These are phyloP conservation scores for Ochlodes sylvanus DNA, from an alignment of 2,888 invertebrate genomes.

Conservation along the genomic window DNA sequence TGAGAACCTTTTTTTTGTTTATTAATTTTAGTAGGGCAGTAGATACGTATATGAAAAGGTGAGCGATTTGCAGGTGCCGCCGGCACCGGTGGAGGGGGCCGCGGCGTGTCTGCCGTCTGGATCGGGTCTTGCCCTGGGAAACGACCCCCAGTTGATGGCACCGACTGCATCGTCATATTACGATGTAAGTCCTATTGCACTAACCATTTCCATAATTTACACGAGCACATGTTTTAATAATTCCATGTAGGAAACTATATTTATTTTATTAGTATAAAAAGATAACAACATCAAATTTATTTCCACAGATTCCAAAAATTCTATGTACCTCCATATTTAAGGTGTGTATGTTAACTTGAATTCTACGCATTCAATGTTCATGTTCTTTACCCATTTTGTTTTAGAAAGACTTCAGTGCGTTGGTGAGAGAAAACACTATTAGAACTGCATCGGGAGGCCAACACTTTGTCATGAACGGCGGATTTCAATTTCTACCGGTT, in stretches of 20 bases:
- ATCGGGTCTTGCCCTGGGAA: constrained; percentile 64
- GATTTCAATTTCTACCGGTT: constrained; percentile 68
- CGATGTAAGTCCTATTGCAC: constrained; percentile 57
- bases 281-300: no score
- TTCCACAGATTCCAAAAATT: no score
- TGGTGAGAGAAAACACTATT: constrained; percentile 78
- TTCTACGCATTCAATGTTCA: no score
- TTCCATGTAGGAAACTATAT: no score
- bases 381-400: constrained; percentile 48
- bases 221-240: no score
- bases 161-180: constrained; percentile 76
- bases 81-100: constrained; percentile 60
- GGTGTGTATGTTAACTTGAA: no score
- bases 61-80: constrained; percentile 61
- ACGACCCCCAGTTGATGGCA: constrained; percentile 66
- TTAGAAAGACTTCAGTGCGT: constrained; percentile 80
- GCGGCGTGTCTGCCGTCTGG: constrained; percentile 64
- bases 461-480: constrained; percentile 78
- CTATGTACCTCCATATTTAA: no score
- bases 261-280: no score
- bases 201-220: no score
- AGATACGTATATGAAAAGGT: no score
- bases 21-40: no score
- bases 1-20: no score
- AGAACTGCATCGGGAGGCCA: constrained; percentile 72